Conservation (phyloP, 2,888 invertebrate species). For the Notocelia uddmanniana region DNA sequence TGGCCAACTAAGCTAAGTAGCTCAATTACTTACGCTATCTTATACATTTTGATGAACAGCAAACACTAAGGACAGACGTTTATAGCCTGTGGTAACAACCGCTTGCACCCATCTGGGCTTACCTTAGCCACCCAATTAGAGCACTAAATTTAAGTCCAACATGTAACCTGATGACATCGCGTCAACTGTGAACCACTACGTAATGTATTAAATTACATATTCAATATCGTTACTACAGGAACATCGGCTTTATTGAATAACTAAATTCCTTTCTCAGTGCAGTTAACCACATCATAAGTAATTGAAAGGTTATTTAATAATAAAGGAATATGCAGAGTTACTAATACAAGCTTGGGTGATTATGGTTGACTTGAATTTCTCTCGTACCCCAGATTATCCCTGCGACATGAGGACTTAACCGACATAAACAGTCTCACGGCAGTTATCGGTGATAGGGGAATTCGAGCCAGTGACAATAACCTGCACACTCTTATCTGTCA, state of each 20-base stretch:
- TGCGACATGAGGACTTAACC: constrained; percentile 54
- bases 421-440: constrained; percentile 74
- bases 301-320: not conserved
- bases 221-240: constrained; percentile 41
- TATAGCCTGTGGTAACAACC: constrained; percentile 50
- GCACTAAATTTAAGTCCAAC: constrained; percentile 49
- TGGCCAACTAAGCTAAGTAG: constrained; percentile 28
- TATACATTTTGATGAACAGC: constrained; percentile 13
- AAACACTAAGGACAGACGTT: constrained; percentile 32
- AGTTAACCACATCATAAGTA: not conserved
- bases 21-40: constrained; percentile 39
- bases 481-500: constrained; percentile 74
- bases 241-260: constrained; percentile 34
- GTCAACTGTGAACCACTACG: constrained; percentile 56
- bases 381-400: constrained; percentile 64
- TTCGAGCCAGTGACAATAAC: constrained; percentile 72
- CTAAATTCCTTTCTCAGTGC: not conserved
- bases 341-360: not conserved
- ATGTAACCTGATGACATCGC: constrained; percentile 54
- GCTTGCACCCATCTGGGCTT: constrained; percentile 24
- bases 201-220: constrained; percentile 53
- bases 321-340: not conserved
- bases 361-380: constrained; percentile 27
- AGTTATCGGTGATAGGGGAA: constrained; percentile 72
- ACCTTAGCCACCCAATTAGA: constrained; percentile 52